Percentiles rank a stretch among this genome's conserved stretches.
Conservation (phyloP, 2,888 invertebrate genomes). For the Marasmarcha lunaedactyla region DNA sequence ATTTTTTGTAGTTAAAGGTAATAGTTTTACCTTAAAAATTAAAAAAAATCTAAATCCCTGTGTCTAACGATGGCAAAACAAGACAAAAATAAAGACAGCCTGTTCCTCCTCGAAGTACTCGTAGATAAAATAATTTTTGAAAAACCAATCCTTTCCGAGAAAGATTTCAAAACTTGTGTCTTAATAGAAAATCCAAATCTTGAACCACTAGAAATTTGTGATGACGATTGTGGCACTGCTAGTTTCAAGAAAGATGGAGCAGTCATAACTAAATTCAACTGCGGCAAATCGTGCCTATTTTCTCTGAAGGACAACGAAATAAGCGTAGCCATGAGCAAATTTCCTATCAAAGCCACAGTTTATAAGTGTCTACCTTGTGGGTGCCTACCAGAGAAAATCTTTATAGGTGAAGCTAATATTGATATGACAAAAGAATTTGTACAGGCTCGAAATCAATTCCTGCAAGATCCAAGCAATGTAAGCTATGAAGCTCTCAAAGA, state of each 20-base stretch:
- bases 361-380: constrained; percentile 73
- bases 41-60: background rate
- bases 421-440: constrained; percentile 73
- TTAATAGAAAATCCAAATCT: constrained; percentile 71
- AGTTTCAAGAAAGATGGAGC: constrained; percentile 41
- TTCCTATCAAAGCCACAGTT: constrained; percentile 69
- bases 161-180: constrained; percentile 70
- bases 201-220: constrained; percentile 72
- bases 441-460: constrained; percentile 59
- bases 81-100: constrained; percentile 47
- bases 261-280: constrained; percentile 64
- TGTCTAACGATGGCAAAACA: background rate
- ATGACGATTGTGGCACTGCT: constrained; percentile 64
- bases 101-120: constrained; percentile 74
- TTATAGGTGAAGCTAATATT: constrained; percentile 69
- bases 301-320: constrained; percentile 69
- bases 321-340: constrained; percentile 56
- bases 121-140: constrained; percentile 64
- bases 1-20: too few species aligned
- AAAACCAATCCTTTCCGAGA: constrained; percentile 53
- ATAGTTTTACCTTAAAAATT: background rate
- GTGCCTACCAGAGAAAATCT: constrained; percentile 72
- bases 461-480: constrained; percentile 51
- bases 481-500: constrained; percentile 73
- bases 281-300: constrained; percentile 77